Evolutionary conservation across 2,797 vertebrate genomes (phyloP), one percentile per base, ranked within the genome.

Genomic region (Petrocephalus schoutedeni): DNA sequence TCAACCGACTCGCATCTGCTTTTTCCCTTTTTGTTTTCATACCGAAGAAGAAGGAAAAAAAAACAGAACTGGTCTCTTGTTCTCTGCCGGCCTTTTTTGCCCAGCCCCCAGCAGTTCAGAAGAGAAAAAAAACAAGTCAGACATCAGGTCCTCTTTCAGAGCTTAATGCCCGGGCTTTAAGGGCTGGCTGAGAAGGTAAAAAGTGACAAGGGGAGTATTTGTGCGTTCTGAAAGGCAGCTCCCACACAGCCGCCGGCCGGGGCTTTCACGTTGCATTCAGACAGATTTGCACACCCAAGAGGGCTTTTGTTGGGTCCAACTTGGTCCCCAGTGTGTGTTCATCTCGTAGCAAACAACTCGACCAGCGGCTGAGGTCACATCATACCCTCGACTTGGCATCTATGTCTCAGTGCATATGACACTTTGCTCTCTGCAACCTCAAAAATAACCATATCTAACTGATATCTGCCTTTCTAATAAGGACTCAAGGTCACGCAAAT

Each of bases 271-370:
- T 87, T 45, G 41, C 86, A 49, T 87, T 87, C 58, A 67, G 41
- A 51, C 59, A 87, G 86, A 87, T 67, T 64, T 87, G 58, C 32
- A 64, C 58, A 61, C 86, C 36, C 59, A 67, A 64, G 59, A 67
- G 41, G 59, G 19, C 58, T 59, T 49, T 71, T 87, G 86, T 87
- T 87, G 86, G 45, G 61, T 21, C 58, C 19, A 21, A 9, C 86
- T 67, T 45, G 16, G 71, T 45, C 57, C 86, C 57, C 28, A 16
- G 41, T 57, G 57, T 67, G 58, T 58, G 58, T 86, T 51, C 80
- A 83, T 83, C 80, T 21, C 41, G 36, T 49, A 21, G 80, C 51
- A 53, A 83, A 83, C 19, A n/a, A 83, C 80, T 51, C 19, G 8
- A n/a, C 49, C 45, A 83, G 51, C 41, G 19, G 49, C 49, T 53